These are phyloP conservation scores for Gymnoscopelus braueri DNA, from an alignment of 2,797 vertebrate genomes.

Conservation along the genomic window DNA sequence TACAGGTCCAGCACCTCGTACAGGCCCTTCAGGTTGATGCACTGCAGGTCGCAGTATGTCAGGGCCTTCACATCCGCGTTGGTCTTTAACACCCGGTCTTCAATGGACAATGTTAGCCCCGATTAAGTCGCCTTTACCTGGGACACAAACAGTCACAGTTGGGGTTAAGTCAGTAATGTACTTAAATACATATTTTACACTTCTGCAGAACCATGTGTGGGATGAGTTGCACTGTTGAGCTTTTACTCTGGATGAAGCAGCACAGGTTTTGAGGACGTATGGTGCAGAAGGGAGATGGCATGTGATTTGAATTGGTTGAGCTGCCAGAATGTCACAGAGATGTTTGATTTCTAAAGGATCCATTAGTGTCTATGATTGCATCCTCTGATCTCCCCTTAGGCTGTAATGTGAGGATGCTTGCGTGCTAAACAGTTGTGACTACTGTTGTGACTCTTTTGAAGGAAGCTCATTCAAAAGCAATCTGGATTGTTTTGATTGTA, in stretches of 20 bases:
- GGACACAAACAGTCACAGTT: constrained; percentile 38
- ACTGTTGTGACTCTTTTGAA: too few species aligned
- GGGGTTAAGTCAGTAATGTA: constrained; percentile 14
- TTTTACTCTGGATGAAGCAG: constrained; percentile 8
- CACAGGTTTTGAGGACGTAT: constrained; percentile 12
- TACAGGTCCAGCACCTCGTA: constrained; percentile 97
- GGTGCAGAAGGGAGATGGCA: constrained; percentile 2
- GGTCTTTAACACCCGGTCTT: constrained; percentile 96
- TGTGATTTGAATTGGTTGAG: too few species aligned
- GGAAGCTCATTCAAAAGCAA: too few species aligned
- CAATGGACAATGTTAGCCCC: constrained; percentile 94
- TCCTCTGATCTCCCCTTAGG: too few species aligned
- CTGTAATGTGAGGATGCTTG: too few species aligned
- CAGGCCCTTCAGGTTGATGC: constrained; percentile 94
- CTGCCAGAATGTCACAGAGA: too few species aligned
- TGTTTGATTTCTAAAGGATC: too few species aligned
- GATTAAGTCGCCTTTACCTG: constrained; percentile 97
- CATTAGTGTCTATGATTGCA: too few species aligned
- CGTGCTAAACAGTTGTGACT: too few species aligned
- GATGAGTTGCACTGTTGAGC: not conserved
- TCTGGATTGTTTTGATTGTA: too few species aligned
- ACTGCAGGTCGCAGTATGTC: constrained; percentile 98
- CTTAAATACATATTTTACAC: too few species aligned
- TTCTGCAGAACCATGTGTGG: too few species aligned
- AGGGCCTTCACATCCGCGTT: constrained; percentile 97